Percentiles rank a stretch among this genome's conserved stretches.
phyloP scores from a whole-genome alignment of 30 jellyfish, hydroid and myxozoan species.

The Turritopsis rubra region DNA sequence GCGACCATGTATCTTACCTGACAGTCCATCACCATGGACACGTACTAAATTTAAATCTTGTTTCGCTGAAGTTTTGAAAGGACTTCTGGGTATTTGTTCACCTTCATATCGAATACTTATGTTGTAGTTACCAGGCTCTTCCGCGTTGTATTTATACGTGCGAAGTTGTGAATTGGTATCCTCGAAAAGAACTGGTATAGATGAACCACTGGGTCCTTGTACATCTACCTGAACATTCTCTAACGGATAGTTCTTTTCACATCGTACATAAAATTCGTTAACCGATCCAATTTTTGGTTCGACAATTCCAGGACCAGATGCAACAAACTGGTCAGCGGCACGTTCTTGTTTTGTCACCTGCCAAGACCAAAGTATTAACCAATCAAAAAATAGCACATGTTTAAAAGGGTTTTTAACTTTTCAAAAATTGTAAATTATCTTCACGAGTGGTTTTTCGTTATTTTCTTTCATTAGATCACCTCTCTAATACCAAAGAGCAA shows the following conservation, averaged over 20 bases:
- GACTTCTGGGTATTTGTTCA: constrained; percentile 81
- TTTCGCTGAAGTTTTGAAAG: constrained; percentile 56
- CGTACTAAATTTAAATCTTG: constrained; percentile 64
- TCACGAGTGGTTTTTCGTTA: too few species aligned
- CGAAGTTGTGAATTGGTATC: constrained; percentile 42
- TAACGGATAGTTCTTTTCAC: constrained; percentile 61
- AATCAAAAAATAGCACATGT: background rate
- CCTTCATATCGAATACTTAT: constrained; percentile 61
- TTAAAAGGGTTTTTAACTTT: too few species aligned
- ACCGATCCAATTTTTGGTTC: constrained; percentile 64
- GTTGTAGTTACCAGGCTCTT: constrained; percentile 59
- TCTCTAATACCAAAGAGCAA: too few species aligned
- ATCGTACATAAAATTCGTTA: constrained; percentile 76
- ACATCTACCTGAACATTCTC: constrained; percentile 48
- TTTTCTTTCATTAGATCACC: too few species aligned
- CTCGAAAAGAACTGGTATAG: constrained; percentile 49
- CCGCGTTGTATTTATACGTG: constrained; percentile 77
- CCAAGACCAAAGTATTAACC: background rate
- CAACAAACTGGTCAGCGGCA: constrained; percentile 31
- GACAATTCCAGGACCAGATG: constrained; percentile 87
- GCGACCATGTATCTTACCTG: constrained; percentile 6
- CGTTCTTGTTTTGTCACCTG: background rate
- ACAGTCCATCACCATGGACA: constrained; percentile 27
- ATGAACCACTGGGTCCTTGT: constrained; percentile 53
- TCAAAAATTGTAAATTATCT: too few species aligned